These are phyloP conservation scores for Marronus borbonicus DNA, from an alignment of 2,888 invertebrate genomes.

Conservation along the genomic window DNA sequence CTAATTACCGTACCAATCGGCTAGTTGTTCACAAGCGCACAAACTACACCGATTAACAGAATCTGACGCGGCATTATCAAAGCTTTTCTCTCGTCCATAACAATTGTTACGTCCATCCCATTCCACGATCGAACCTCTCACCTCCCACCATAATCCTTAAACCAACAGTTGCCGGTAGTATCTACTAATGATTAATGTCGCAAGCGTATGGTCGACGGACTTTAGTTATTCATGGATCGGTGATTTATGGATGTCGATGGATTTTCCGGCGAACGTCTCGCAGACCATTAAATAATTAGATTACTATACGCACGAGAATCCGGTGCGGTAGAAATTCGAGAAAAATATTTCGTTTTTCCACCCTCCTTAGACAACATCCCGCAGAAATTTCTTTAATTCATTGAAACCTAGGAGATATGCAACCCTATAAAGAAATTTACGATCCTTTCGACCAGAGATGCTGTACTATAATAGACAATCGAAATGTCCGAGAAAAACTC, in stretches of 20 bases:
- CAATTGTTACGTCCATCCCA: neutral
- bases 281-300: slow-evolving; percentile 58
- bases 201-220: slow-evolving; percentile 54
- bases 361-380: neutral
- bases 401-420: neutral
- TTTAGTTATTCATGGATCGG: slow-evolving; percentile 55
- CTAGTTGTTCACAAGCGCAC: neutral
- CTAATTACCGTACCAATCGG: no score
- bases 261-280: slow-evolving; percentile 49
- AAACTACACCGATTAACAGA: slow-evolving; percentile 12
- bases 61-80: slow-evolving; percentile 19
- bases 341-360: neutral
- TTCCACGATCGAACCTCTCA: slow-evolving; percentile 5
- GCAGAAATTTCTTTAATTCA: neutral
- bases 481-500: no score
- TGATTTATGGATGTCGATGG: slow-evolving; percentile 56
- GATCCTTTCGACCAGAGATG: neutral
- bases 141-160: slow-evolving; percentile 4
- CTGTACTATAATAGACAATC: no score
- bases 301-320: slow-evolving; percentile 30
- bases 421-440: neutral
- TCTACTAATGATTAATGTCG: slow-evolving; percentile 58
- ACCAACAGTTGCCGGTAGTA: slow-evolving; percentile 48
- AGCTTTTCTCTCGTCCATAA: neutral
- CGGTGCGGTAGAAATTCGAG: neutral